phyloP scores from a whole-genome alignment of 2,113 vertebrate genomes.

The Proteles cristata region DNA sequence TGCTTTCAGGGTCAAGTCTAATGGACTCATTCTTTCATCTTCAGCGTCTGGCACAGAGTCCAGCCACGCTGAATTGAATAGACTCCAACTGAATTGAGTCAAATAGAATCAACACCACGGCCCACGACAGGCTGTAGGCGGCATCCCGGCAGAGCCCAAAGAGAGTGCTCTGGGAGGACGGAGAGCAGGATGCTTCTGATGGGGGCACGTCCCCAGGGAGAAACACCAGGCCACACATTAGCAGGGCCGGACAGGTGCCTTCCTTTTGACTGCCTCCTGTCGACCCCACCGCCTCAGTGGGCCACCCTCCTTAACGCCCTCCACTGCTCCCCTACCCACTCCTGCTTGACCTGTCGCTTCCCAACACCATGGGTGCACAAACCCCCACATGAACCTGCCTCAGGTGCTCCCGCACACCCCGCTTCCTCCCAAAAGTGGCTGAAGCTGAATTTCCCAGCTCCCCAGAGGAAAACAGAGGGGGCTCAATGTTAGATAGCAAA shows the following conservation, averaged over 20 bases:
- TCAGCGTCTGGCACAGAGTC: background rate
- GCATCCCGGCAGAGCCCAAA: background rate
- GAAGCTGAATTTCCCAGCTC: background rate
- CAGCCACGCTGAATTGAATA: background rate
- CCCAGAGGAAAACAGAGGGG: background rate
- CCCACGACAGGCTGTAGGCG: background rate
- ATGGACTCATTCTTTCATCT: background rate
- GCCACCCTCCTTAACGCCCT: background rate
- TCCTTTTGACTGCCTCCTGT: background rate
- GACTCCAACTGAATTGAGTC: background rate
- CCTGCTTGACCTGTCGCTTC: background rate
- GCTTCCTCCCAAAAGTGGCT: background rate
- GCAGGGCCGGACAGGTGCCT: background rate
- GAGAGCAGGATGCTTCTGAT: background rate
- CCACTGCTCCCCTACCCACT: fast-evolving
- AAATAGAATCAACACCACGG: background rate
- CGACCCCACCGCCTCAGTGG: background rate
- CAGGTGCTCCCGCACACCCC: background rate
- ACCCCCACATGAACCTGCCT: background rate
- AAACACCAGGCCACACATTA: fast-evolving
- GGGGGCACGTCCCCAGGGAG: background rate
- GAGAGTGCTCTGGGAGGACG: background rate
- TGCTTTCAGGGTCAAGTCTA: background rate
- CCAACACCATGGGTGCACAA: background rate
- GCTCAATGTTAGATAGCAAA: background rate